These are phyloP conservation scores for Mormyrus proboscirostris DNA, from an alignment of 2,797 vertebrate species.

Conservation along the genomic window DNA sequence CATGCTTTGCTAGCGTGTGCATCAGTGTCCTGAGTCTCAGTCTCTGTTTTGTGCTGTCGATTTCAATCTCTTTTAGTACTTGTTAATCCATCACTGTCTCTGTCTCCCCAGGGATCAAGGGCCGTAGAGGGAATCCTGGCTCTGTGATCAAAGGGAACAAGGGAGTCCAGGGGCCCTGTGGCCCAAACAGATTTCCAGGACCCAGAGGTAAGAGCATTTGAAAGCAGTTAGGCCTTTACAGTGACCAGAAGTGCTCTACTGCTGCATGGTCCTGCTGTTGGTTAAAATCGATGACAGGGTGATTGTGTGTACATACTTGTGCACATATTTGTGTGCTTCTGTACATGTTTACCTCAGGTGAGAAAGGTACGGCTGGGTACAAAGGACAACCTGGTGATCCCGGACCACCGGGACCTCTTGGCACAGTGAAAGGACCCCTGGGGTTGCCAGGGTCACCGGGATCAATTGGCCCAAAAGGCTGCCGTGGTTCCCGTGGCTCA, in stretches of 20 bases:
- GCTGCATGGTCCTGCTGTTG: neutral
- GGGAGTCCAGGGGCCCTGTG: neutral
- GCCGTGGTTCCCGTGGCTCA: neutral
- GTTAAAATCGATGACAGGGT: neutral
- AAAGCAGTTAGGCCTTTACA: neutral
- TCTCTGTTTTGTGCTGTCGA: neutral
- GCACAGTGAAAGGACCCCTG: neutral
- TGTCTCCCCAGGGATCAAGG: neutral
- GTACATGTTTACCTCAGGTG: conserved; percentile 47
- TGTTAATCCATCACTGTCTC: neutral
- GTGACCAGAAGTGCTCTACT: neutral
- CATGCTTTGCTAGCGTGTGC: neutral
- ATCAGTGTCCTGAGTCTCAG: neutral
- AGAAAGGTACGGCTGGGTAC: neutral
- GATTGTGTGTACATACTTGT: neutral
- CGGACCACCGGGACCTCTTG: neutral
- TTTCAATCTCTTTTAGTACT: neutral
- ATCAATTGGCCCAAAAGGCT: neutral
- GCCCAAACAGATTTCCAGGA: neutral
- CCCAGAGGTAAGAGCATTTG: neutral
- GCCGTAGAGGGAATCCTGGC: neutral
- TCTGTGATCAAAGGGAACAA: neutral
- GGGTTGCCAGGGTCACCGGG: neutral
- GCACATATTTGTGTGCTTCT: neutral
- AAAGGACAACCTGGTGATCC: neutral